Percentiles rank a stretch among this genome's conserved stretches.
phyloP scores from a whole-genome alignment of 2,888 invertebrate species.

The Sarcophaga subvicina region DNA sequence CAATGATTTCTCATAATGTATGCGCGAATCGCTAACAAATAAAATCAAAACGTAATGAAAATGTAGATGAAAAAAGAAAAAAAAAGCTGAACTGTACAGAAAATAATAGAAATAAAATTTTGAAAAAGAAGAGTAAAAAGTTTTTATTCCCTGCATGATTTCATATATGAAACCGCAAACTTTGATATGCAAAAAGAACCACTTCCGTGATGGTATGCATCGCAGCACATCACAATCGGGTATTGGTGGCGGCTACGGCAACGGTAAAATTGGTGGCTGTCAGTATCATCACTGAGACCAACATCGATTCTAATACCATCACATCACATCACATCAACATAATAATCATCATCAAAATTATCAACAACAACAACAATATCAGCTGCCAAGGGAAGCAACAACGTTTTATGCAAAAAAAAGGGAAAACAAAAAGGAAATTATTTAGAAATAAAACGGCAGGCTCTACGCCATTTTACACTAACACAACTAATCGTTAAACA shows the following conservation, averaged over 20 bases:
- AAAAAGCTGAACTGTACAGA: background rate
- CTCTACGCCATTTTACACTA: slow-evolving; percentile 67
- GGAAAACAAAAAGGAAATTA: background rate
- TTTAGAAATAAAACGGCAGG: slow-evolving; percentile 54
- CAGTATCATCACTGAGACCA: slow-evolving; percentile 23
- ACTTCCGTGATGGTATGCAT: slow-evolving; percentile 66
- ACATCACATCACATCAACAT: slow-evolving; percentile 14
- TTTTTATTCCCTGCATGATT: slow-evolving; percentile 65
- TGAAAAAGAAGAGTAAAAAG: background rate
- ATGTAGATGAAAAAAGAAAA: slow-evolving; percentile 18
- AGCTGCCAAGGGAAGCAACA: slow-evolving; percentile 9
- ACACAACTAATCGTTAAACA: slow-evolving; percentile 72
- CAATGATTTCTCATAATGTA: slow-evolving; percentile 66
- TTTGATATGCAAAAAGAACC: slow-evolving; percentile 69
- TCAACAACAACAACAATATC: background rate
- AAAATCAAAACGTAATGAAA: slow-evolving; percentile 16
- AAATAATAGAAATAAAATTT: slow-evolving; percentile 13
- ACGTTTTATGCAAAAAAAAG: slow-evolving; percentile 6
- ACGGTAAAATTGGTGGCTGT: slow-evolving; percentile 21
- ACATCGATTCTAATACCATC: background rate
- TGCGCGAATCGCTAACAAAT: slow-evolving; percentile 56
- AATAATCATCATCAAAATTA: slow-evolving; percentile 10
- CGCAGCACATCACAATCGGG: background rate
- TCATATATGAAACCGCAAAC: slow-evolving; percentile 67
- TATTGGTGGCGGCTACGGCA: slow-evolving; percentile 24